Percentiles rank a stretch among this genome's conserved stretches.
phyloP scores from a whole-genome alignment of 2,888 invertebrate species.

The Nomada ferruginata region DNA sequence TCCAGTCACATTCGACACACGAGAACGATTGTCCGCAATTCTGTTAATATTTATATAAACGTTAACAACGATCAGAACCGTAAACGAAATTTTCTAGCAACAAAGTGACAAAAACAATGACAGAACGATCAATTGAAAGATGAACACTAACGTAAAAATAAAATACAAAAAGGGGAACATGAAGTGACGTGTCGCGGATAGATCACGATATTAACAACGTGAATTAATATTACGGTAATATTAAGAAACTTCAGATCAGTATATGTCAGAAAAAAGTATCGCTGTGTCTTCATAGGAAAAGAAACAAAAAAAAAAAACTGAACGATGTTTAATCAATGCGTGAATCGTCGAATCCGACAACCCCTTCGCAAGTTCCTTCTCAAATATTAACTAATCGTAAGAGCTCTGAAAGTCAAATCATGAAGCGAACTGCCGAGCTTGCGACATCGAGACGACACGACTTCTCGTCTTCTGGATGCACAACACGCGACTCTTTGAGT shows the following conservation, averaged over 20 bases:
- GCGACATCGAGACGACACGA: constrained; percentile 36
- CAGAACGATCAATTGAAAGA: constrained; percentile 13
- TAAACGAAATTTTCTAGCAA: constrained; percentile 47
- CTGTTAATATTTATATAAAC: constrained; percentile 45
- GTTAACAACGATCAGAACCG: constrained; percentile 3
- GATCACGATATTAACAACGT: constrained; percentile 39
- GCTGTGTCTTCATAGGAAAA: constrained; percentile 28
- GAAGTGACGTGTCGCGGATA: constrained; percentile 31
- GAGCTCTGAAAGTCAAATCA: background rate
- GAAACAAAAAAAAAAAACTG: background rate
- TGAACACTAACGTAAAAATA: constrained; percentile 3
- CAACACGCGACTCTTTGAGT: background rate
- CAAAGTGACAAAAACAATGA: background rate
- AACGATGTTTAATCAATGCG: background rate
- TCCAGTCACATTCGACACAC: constrained; percentile 36
- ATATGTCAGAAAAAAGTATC: constrained; percentile 28
- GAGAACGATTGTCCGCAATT: constrained; percentile 25
- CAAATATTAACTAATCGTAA: constrained; percentile 8
- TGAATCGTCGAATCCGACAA: constrained; percentile 13
- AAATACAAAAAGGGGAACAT: background rate
- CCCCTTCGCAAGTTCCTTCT: constrained; percentile 38
- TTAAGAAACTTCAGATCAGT: constrained; percentile 34
- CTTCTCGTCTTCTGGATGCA: constrained; percentile 21
- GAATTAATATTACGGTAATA: constrained; percentile 47
- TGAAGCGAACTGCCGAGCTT: constrained; percentile 39